phyloP scores from a whole-genome alignment of 2,888 invertebrate genomes.

The Synergus umbraculus region DNA sequence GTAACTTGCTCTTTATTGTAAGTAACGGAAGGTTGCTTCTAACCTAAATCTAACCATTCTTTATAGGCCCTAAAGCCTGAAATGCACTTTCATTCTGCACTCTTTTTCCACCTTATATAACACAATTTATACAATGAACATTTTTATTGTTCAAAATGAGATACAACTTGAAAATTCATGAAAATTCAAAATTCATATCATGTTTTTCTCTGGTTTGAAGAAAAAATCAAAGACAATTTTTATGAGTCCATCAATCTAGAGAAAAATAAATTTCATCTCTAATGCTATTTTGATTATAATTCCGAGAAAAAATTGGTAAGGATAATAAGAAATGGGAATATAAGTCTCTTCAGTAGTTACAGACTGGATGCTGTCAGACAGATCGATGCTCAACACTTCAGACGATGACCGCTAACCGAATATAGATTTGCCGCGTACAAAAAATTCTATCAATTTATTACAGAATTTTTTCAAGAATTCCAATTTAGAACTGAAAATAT shows the following conservation, averaged over 20 bases:
- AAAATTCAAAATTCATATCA: too few relatives aligned
- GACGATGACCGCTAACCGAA: not conserved
- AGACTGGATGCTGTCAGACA: conserved; percentile 9
- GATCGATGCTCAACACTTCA: conserved; percentile 18
- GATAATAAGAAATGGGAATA: not conserved
- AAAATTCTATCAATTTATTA: not conserved
- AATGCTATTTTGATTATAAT: not conserved
- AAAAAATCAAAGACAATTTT: not conserved
- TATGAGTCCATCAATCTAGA: not conserved
- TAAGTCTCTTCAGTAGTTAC: conserved; percentile 25
- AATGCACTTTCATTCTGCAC: conserved; percentile 11
- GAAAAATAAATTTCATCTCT: not conserved
- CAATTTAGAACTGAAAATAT: not conserved
- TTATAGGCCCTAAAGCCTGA: conserved; percentile 11
- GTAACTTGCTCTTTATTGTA: conserved; percentile 35
- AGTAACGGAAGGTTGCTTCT: conserved; percentile 25
- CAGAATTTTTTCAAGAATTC: not conserved
- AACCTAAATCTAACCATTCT: conserved; percentile 35
- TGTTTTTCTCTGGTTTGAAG: too few relatives aligned
- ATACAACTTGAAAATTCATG: too few relatives aligned
- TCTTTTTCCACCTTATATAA: not conserved
- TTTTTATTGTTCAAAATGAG: too few relatives aligned
- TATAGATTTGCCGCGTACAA: not conserved
- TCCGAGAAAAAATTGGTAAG: not conserved
- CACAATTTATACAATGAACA: too few relatives aligned